Evolutionary conservation across 2,113 vertebrate genomes (phyloP), one percentile per base, ranked within the genome.

Genomic region (Urocolius indicus): DNA sequence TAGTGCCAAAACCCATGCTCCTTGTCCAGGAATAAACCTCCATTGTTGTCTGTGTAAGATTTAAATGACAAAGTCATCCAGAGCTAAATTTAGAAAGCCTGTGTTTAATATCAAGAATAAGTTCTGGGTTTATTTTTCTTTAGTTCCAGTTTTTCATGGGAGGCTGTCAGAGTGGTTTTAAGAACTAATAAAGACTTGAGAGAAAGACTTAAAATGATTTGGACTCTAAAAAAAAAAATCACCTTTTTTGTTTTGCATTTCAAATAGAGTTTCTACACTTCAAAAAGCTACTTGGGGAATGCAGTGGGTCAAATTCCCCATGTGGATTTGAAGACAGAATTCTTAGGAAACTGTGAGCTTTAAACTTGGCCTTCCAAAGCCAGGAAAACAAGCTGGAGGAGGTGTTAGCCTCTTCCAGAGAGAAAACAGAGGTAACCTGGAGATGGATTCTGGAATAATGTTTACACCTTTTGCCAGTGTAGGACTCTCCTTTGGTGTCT

Each of bases 401-500:
- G 68, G 19, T 11, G 55, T 49, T 2, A 43, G 52, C 59, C 6
- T 4, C 48, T 23, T 21, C 21, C 6, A 41, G 38, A 41, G 0
- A 45, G n/a, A 51, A 66, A 9, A 1, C 61, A 11, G 55, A 22
- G 49, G 62, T 45, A 9, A 19, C 27, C 2, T 10, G 79, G 41
- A 29, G 30, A 11, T 21, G 57, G 23, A 2, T 38, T 59, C 34
- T 11, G 46, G 27, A 27, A 16, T 49, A 6, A 2, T 11, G 0
- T 2, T 29, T 6, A 1, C 46, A 11, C 49, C 62, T 76, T 20
- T 7, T 13, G 61, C 6, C 0, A 5, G 27, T 45, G 13, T 1
- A 34, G 34, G 13, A 5, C 54, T 59, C 77, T 17, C 30, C 45
- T 36, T 7, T 27, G 34, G 20, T 30, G 61, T 20, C 73, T 66